Base-by-base conservation (phyloP, 2,888 invertebrate genomes). In the Plebejus anna region DNA sequence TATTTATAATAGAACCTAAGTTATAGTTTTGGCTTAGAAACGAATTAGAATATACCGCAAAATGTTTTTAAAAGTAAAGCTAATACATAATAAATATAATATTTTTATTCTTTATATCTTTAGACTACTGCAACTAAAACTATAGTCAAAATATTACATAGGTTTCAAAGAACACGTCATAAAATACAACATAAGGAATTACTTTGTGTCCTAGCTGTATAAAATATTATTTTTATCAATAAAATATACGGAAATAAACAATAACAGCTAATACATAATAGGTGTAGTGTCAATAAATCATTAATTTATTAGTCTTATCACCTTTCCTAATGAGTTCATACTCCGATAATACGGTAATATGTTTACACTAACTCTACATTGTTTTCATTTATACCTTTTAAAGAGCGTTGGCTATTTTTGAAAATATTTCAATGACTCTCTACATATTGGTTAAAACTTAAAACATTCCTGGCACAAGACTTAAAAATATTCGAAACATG, bases 241-340 rank as follows among this genome's bases (percentile, higher is more conserved):
- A 28, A 61, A 22, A 61, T 11, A 61, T 11, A 61, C 22, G 9
- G 22, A 61, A 61, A 61, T 28, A 9, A 22, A 59, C 22, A 66
- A 79, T 72, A 22, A 51, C 28, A 22, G 22, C 22, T 42, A 72
- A 47, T 72, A 72, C 72, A 28, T 72, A 72, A 28, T 47, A 72
- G 32, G 66, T 66, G 66, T 28, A 51, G 51, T 51, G 51, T 72
- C 42, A 72, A 72, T 72, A 72, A 38, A 51, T 72, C 47, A 47
- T 47, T 72, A 72, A 72, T 42, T 47, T 72, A 66, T 66, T 66
- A 66, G 32, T 16, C 66, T 72, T 72, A 72, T 72, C 71, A n/a
- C 70, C 22, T 42, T 47, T 71, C 42, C 72, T 72, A 72, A 72
- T 72, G 72, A 72, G 47, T 51, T 47, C 72, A 72, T 51, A 51